Evolutionary conservation across 2,113 vertebrate species (phyloP), one percentile per base, ranked within the genome.

Genomic region (Sinocyclocheilus grahami): DNA sequence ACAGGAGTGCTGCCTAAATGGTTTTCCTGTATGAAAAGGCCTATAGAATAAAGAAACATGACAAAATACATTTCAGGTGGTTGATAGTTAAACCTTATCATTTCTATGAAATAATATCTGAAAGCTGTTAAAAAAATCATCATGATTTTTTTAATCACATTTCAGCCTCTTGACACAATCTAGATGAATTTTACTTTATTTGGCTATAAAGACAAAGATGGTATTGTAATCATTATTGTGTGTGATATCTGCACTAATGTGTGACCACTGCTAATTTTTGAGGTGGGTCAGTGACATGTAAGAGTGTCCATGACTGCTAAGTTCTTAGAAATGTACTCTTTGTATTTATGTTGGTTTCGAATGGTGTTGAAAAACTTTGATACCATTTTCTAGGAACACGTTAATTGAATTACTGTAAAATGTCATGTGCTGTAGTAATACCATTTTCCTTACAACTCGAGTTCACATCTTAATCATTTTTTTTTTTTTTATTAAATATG

Each of bases 1-100:
- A n/a, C 83, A 82, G 18, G 58, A 82, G 72, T n/a, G 48, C 62
- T 83, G 48, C 39, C 20, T 51, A 69, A 78, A 85, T 83, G 80
- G 63, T 48, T 37, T 42, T 20, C 37, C 53, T 69, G 60, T 33
- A 67, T 69, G n/a, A 55, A 69, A n/a, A 48, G 46, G 9, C 24
- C 16, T 82, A 69, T 63, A 65, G 39, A 81, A 81, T 53, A 30
- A 78, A 55, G 76, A 53, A 33, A 55, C 6, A 20, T 78, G 51
- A 55, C 76, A 12, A 78, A 51, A 78, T 78, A 72, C 9, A 72
- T 78, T 65, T 24, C 22, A 42, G 55, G 58, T 63, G 42, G 2
- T 11, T 27, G 22, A 12, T 12, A 78, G 33, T 22, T 39, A 22
- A 10, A 42, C 71, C 20, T 12, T 74, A 22, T 18, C 22, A 39